These are phyloP conservation scores for Metopia argyrocephala DNA, from an alignment of 2,888 invertebrate species.

Conservation along the genomic window DNA sequence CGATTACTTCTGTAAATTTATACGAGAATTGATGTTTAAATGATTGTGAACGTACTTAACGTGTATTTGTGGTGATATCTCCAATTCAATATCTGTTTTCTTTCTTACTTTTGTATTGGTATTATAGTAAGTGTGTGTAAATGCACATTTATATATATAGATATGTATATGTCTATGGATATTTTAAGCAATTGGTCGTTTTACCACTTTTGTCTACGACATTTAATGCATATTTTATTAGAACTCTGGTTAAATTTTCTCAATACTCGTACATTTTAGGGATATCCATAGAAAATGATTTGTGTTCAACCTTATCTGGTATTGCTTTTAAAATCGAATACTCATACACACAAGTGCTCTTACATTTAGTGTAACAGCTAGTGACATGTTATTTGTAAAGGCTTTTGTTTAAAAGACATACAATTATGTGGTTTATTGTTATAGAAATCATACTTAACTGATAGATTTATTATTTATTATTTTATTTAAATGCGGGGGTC, in stretches of 20 bases:
- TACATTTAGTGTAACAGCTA: background rate
- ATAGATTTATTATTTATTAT: too few relatives aligned
- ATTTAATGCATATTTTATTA: slow-evolving; percentile 59
- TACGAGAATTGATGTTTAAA: background rate
- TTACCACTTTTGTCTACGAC: slow-evolving; percentile 52
- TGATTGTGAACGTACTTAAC: background rate
- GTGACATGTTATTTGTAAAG: background rate
- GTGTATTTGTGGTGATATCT: background rate
- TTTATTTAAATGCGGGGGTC: too few relatives aligned
- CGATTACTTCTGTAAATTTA: slow-evolving; percentile 4
- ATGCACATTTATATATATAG: background rate
- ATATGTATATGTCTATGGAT: slow-evolving; percentile 32
- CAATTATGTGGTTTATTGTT: too few relatives aligned
- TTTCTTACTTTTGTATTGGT: background rate
- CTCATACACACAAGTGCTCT: background rate
- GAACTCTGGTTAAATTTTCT: slow-evolving; percentile 47
- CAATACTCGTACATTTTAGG: background rate
- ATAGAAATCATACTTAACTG: too few relatives aligned
- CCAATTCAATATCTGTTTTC: background rate
- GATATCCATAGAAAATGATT: background rate
- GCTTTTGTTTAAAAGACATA: too few relatives aligned
- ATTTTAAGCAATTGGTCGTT: slow-evolving; percentile 53
- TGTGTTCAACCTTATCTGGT: background rate
- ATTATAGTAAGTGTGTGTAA: background rate
- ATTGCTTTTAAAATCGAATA: background rate